A percentile compares a stretch with the other conserved stretches of the same genome.
phyloP scores from a whole-genome alignment of 2,113 vertebrate species.

The Formicarius rufipectus region DNA sequence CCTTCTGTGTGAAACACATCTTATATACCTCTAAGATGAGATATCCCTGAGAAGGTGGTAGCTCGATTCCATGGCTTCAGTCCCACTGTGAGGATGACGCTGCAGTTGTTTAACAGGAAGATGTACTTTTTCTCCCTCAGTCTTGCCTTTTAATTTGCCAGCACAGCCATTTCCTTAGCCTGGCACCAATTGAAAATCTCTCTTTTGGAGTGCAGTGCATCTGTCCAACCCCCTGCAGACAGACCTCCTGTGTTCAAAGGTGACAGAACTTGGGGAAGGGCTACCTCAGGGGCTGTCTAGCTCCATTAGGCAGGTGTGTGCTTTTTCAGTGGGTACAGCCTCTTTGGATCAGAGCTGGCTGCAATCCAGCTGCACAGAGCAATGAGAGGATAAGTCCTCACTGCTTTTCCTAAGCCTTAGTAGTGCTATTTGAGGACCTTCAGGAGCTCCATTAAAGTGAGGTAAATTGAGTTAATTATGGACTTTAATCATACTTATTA shows the following conservation, averaged over 20 bases:
- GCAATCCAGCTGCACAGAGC: not conserved
- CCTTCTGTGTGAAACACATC: not conserved
- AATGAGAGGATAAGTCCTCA: not conserved
- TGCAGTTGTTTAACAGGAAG: not conserved
- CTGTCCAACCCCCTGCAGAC: not conserved
- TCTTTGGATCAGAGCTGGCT: not conserved
- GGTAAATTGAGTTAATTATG: conserved; percentile 8
- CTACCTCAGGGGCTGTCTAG: not conserved
- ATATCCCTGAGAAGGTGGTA: not conserved
- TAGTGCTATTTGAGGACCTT: not conserved
- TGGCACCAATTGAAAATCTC: not conserved
- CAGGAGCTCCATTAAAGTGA: not conserved
- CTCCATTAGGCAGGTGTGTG: not conserved
- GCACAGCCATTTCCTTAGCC: not conserved
- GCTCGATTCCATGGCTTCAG: not conserved
- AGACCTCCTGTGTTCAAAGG: accelerated
- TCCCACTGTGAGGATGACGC: not conserved
- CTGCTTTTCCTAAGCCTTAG: not conserved
- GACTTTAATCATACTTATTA: not conserved
- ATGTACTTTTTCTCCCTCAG: not conserved
- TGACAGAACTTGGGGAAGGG: not conserved
- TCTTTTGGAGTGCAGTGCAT: not conserved
- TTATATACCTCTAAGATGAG: not conserved
- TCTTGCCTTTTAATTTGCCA: not conserved
- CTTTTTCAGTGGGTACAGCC: not conserved